Evolutionary conservation across 1,140 invertebrate species (phyloP).

Genomic region (Chrysoperla carnea): DNA sequence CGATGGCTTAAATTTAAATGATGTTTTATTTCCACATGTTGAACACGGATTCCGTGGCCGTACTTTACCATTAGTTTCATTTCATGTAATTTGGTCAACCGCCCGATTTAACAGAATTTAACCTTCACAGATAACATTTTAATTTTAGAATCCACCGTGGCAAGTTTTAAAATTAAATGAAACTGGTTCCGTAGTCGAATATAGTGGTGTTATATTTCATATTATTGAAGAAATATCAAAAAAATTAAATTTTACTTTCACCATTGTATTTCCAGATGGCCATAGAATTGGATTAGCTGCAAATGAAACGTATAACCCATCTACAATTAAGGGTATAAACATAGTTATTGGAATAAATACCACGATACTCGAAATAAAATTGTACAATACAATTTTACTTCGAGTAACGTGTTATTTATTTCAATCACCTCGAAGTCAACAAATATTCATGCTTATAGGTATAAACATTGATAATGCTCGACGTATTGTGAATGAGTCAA

Average conservation of each 20-base stretch:
- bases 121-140: neutral
- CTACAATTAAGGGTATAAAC: conserved; percentile 4
- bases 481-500: conserved; percentile 10
- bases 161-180: conserved; percentile 43
- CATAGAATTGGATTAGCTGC: conserved; percentile 8
- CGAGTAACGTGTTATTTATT: too few relatives aligned
- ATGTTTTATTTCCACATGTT: conserved; percentile 63
- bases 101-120: too few relatives aligned
- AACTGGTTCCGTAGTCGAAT: conserved; percentile 31
- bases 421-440: too few relatives aligned
- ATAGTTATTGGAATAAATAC: too few relatives aligned
- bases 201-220: conserved; percentile 59
- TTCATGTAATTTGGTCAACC: conserved; percentile 53
- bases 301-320: conserved; percentile 8
- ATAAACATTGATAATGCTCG: conserved; percentile 7
- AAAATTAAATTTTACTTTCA: conserved; percentile 63
- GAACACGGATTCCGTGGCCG: conserved; percentile 60
- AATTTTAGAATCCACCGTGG: conserved; percentile 67
- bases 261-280: conserved; percentile 13
- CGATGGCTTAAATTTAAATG: conserved; percentile 41
- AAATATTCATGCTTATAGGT: too few relatives aligned
- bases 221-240: conserved; percentile 56
- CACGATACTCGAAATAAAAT: too few relatives aligned
- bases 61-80: conserved; percentile 43
- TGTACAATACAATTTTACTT: too few relatives aligned